Evolutionary conservation across 23 tunicate genomes (phyloP).

Genomic region (Trididemnum clinides): DNA sequence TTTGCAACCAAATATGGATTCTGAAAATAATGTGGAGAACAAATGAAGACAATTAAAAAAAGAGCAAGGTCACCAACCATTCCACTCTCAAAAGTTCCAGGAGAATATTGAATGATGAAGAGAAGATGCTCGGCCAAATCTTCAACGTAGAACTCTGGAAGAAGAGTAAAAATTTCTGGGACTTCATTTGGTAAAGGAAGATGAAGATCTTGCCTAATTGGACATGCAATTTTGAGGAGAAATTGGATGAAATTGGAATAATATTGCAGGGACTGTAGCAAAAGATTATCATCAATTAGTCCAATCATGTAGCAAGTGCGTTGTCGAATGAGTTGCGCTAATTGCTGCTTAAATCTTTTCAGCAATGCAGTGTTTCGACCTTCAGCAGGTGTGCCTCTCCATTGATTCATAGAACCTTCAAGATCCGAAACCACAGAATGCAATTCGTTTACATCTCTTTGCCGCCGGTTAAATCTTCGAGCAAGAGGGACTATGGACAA

Average conservation of each 20-base stretch:
- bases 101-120: slow-evolving; percentile 69
- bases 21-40: slow-evolving; percentile 76
- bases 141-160: slow-evolving; percentile 86
- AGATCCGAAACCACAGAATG: slow-evolving; percentile 50
- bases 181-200: slow-evolving; percentile 60
- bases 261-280: slow-evolving; percentile 40
- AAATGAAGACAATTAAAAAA: slow-evolving; percentile 59
- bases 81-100: slow-evolving; percentile 36
- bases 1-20: slow-evolving; percentile 95
- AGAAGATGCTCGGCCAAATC: slow-evolving; percentile 82
- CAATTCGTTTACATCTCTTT: slow-evolving; percentile 48
- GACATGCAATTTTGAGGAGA: slow-evolving; percentile 46
- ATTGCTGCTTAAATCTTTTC: slow-evolving; percentile 61
- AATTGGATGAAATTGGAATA: slow-evolving; percentile 46
- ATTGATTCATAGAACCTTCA: slow-evolving; percentile 32
- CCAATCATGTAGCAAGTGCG: slow-evolving; percentile 62
- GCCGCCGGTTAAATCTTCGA: slow-evolving; percentile 37
- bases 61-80: slow-evolving; percentile 31
- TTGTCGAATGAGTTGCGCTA: slow-evolving; percentile 22
- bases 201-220: slow-evolving; percentile 9
- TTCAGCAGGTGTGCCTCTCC: slow-evolving; percentile 80
- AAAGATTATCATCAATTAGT: slow-evolving; percentile 55
- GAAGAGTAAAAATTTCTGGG: slow-evolving; percentile 53
- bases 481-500: slow-evolving; percentile 59
- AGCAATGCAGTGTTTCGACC: slow-evolving; percentile 50